Evolutionary conservation across 2,797 vertebrate species (phyloP), one percentile per base, ranked within the genome.

Genomic region (Perodicticus potto): DNA sequence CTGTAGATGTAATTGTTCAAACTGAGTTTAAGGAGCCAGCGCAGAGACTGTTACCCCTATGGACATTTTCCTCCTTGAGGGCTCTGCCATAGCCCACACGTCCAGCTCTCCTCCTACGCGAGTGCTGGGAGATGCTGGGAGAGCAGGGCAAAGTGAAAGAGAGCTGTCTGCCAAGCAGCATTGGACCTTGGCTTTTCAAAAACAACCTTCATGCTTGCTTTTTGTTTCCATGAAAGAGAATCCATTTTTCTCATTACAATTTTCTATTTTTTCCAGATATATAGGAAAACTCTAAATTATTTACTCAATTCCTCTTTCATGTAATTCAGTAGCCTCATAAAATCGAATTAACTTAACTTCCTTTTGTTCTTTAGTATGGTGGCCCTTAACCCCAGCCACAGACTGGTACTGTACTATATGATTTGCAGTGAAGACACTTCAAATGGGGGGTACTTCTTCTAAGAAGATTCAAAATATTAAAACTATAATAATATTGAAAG

Each of bases 1-100:
- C 77, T 96, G n/a, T 83, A 85, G 70, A 37, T 45, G 12, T 59
- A 93, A 85, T 59, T 86, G 81, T 63, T 89, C 70, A 95, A 89
- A 81, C 23, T 73, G 73, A 93, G 67, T 84, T 96, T 59, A 87
- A 63, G 81, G 61, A n/a, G 40, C 55, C 49, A 90, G 69, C 4
- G 91, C 40, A 91, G 22, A 95, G 87, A 86, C n/a, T 59, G 32
- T 82, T 65, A 74, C 61, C 55, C 34, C 87, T 49, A 63, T 40
- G 27, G 40, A 40, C 25, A 57, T 80, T 91, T 94, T 91, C 81
- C 70, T 86, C 32, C 37, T 65, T 14, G 55, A 57, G 53, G 73
- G 20, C 34, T 27, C 17, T 84, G 14, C 37, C 23, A 65, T 84
- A 57, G 69, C 25, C 20, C 25, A 23, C 63, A 94, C 86, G 5